Percentiles rank a stretch among this genome's conserved stretches.
phyloP scores from a whole-genome alignment of 2,113 vertebrate species.

The Oreotrochilus melanogaster region DNA sequence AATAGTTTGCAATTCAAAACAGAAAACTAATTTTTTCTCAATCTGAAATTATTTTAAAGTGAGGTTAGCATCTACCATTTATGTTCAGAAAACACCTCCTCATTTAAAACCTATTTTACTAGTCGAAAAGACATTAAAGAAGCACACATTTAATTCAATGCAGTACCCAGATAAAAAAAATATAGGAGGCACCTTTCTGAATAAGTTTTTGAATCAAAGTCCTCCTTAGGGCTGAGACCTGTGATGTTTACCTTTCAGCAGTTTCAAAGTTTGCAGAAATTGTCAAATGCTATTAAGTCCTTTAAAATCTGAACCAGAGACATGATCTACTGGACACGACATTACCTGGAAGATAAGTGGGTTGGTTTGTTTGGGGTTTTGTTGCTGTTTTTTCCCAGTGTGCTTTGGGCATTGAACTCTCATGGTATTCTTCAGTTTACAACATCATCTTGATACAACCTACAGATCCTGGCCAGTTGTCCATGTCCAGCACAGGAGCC shows the following conservation, averaged over 20 bases:
- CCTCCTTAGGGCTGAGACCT: background rate
- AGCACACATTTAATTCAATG: background rate
- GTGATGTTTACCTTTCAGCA: background rate
- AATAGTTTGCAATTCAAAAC: background rate
- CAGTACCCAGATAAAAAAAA: background rate
- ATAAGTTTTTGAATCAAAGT: background rate
- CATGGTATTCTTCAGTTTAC: background rate
- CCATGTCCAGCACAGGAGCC: background rate
- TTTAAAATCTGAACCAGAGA: background rate
- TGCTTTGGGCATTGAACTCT: background rate
- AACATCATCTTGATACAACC: background rate
- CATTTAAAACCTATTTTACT: background rate
- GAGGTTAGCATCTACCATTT: background rate
- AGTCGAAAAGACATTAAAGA: background rate
- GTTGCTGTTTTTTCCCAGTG: too few species aligned
- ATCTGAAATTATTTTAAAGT: background rate
- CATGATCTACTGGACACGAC: too few species aligned
- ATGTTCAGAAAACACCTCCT: background rate
- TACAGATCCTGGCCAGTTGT: background rate
- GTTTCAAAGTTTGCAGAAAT: background rate
- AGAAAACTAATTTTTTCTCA: background rate
- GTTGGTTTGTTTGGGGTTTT: background rate
- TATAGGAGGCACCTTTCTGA: background rate
- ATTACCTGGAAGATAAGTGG: background rate
- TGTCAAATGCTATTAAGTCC: background rate